Base-by-base conservation (phyloP, 2,888 invertebrate genomes). In the Macropis europaea region DNA sequence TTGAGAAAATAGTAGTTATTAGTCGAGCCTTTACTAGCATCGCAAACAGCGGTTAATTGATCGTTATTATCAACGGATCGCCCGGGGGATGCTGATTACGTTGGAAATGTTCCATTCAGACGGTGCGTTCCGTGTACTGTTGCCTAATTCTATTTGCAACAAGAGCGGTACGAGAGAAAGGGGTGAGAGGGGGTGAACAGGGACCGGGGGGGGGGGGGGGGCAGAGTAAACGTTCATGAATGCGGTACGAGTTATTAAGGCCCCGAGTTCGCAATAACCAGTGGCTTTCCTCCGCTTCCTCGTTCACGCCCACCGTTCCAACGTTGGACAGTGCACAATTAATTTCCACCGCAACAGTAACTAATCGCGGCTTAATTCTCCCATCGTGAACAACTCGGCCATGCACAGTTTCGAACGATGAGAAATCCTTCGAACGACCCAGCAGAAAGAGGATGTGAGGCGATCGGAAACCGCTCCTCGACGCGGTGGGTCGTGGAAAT, bases 221-320 rank as follows among this genome's bases (percentile, higher is more conserved):
- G 45, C n/a, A 42, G n/a, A 32, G 45, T 38, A 13, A 59, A 19
- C 43, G 62, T 57, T 61, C 47, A 56, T 48, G 73, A 73, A 64
- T 73, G 68, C 59, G 60, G 54, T 47, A 54, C 45, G 32, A 61
- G 60, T 61, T 57, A 67, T 74, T 54, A 45, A 32, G 26, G 59
- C 38, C 45, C 32, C 50, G 60, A 34, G 36, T 57, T 42, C 26
- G 60, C 68, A 71, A 76, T 63, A 56, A 71, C 69, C 69, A 52
- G 73, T 63, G 75, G 66, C 77, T 73, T 75, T 74, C 66, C 74
- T 59, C 43, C 52, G 22, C 76, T 78, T 76, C 63, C 61, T 76
- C 59, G 67, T 77, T 76, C 59, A 77, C 76, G 78, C 76, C 76
- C 76, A 76, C 73, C 54, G 57, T 47, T 73, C 54, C 50, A 53